These are phyloP conservation scores for Cyprinodon tularosa DNA, from an alignment of 2,113 vertebrate genomes.

Conservation along the genomic window DNA sequence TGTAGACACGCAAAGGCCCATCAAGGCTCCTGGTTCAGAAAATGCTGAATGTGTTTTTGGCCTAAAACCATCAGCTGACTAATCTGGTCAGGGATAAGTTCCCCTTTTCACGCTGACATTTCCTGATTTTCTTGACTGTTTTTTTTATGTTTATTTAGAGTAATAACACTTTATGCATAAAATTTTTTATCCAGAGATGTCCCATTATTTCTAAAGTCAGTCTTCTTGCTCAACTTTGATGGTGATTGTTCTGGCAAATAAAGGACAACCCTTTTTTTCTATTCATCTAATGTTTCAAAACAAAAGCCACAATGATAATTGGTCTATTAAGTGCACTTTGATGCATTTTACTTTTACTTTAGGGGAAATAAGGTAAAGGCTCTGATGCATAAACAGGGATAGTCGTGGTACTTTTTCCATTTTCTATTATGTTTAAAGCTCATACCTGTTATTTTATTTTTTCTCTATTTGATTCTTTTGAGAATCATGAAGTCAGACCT, in stretches of 20 bases:
- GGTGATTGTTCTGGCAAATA: background rate
- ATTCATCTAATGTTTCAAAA: background rate
- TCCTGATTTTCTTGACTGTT: background rate
- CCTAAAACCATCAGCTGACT: background rate
- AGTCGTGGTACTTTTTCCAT: background rate
- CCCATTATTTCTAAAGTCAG: background rate
- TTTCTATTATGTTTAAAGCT: too few relatives aligned
- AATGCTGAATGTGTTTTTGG: background rate
- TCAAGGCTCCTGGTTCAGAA: background rate
- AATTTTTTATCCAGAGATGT: too few relatives aligned
- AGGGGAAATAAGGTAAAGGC: background rate
- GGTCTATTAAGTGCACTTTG: background rate
- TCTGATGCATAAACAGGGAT: background rate
- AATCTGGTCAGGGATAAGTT: background rate
- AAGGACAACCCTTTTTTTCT: background rate
- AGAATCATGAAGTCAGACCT: too few relatives aligned
- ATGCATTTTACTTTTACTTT: background rate
- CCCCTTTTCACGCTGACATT: background rate
- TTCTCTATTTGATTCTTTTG: too few relatives aligned
- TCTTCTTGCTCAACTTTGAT: background rate
- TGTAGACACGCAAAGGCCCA: background rate
- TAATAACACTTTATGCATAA: background rate
- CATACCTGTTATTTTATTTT: too few relatives aligned
- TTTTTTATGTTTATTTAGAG: background rate
- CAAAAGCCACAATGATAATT: background rate